Conservation (phyloP, 2,113 vertebrate species). For the Xiphias gladius region DNA sequence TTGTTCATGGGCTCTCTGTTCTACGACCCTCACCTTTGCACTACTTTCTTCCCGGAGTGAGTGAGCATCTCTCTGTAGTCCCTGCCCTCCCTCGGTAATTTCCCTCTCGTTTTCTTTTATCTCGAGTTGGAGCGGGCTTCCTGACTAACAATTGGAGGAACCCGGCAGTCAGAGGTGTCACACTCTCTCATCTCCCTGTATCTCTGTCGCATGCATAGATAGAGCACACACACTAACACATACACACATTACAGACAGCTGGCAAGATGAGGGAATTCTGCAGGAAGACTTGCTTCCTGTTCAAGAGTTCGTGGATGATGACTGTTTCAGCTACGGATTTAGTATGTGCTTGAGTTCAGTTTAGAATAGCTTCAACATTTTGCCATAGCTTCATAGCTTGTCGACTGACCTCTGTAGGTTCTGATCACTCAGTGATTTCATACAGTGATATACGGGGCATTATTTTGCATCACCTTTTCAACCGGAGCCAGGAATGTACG, state of each 20-base stretch:
- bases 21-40: slow-evolving; percentile 74
- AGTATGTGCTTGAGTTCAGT: slow-evolving; percentile 8
- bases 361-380: background rate
- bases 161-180: slow-evolving; percentile 70
- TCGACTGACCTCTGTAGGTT: background rate
- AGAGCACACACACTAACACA: slow-evolving; percentile 26
- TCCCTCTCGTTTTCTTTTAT: slow-evolving; percentile 60
- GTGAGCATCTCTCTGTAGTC: slow-evolving; percentile 37
- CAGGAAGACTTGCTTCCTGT: slow-evolving; percentile 72
- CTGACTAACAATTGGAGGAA: slow-evolving; percentile 83
- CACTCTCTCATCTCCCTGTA: slow-evolving; percentile 61
- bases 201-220: slow-evolving; percentile 49
- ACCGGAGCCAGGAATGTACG: background rate
- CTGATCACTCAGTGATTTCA: background rate
- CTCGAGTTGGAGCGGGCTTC: slow-evolving; percentile 57
- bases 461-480: background rate
- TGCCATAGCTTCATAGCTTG: slow-evolving; percentile 1
- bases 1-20: slow-evolving; percentile 29
- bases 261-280: slow-evolving; percentile 47
- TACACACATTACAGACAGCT: slow-evolving; percentile 37
- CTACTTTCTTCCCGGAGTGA: slow-evolving; percentile 57
- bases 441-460: no score
- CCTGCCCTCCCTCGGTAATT: slow-evolving; percentile 26
- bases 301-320: slow-evolving; percentile 25
- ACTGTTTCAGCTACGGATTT: background rate